Evolutionary conservation across 2,888 invertebrate species (phyloP).

Genomic region (Cheilosia scutellata): DNA sequence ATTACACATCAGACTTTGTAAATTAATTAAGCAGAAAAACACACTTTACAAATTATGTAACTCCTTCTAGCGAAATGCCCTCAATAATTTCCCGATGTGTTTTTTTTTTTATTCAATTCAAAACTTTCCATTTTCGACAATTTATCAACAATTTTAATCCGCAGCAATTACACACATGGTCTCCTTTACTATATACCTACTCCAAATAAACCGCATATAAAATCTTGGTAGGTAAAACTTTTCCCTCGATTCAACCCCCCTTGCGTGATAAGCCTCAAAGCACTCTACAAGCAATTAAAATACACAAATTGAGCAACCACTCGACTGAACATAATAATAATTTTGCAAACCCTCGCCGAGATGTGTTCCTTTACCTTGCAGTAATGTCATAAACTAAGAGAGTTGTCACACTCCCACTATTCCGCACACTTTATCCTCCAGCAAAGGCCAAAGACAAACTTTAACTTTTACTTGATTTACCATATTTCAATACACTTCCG

Average conservation of each 20-base stretch:
- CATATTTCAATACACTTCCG: slow-evolving; percentile 61
- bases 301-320: slow-evolving; percentile 73
- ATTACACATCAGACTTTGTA: background rate
- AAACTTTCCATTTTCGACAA: slow-evolving; percentile 51
- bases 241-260: background rate
- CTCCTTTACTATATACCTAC: background rate
- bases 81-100: background rate
- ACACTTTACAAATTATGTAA: background rate
- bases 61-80: slow-evolving; percentile 3
- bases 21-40: background rate
- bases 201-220: background rate
- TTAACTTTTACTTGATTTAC: slow-evolving; percentile 74
- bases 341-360: slow-evolving; percentile 47
- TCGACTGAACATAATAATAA: slow-evolving; percentile 72
- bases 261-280: slow-evolving; percentile 44
- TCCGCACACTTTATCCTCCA: slow-evolving; percentile 8
- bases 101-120: background rate
- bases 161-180: slow-evolving; percentile 64
- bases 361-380: slow-evolving; percentile 48
- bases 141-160: slow-evolving; percentile 64
- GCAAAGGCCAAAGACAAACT: slow-evolving; percentile 70
- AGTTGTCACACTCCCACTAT: slow-evolving; percentile 32
- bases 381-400: slow-evolving; percentile 70
- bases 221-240: slow-evolving; percentile 56
- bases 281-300: slow-evolving; percentile 71